Conservation (phyloP, 2,888 invertebrate species). For the Polydesmus complanatus region DNA sequence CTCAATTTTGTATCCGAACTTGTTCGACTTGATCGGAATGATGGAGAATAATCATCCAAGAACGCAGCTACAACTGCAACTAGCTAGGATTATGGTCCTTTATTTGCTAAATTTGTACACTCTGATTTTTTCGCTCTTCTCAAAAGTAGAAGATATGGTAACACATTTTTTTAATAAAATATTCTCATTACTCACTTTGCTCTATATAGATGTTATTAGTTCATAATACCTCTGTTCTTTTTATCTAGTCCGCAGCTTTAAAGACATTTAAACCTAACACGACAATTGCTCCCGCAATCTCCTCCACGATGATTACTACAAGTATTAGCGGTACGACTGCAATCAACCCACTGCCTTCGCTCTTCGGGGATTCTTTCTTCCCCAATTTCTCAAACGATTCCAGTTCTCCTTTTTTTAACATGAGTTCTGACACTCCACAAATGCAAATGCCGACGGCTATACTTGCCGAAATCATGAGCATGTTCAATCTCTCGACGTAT, state of each 20-base stretch:
- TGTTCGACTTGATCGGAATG: slow-evolving; percentile 78
- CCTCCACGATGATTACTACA: slow-evolving; percentile 18
- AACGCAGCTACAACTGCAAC: slow-evolving; percentile 71
- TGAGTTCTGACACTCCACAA: neutral
- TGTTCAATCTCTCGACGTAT: neutral
- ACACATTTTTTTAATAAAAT: no score
- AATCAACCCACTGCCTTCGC: neutral
- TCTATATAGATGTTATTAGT: no score
- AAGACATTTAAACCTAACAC: slow-evolving; percentile 40
- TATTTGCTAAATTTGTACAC: slow-evolving; percentile 91
- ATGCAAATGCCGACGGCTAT: neutral
- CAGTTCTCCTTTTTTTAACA: neutral
- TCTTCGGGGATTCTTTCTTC: neutral
- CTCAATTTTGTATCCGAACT: slow-evolving; percentile 69
- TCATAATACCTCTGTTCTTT: no score
- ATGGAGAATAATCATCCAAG: slow-evolving; percentile 89
- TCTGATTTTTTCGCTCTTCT: slow-evolving; percentile 78
- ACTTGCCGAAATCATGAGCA: neutral
- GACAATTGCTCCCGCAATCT: slow-evolving; percentile 20
- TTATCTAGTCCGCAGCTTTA: slow-evolving; percentile 38
- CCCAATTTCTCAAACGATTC: neutral
- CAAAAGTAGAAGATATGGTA: slow-evolving; percentile 70
- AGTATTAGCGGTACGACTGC: neutral
- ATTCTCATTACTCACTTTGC: no score
- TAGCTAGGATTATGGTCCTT: slow-evolving; percentile 84